Base-by-base conservation (phyloP, 2,888 invertebrate genomes). In the Harpagoxenus sublaevis region DNA sequence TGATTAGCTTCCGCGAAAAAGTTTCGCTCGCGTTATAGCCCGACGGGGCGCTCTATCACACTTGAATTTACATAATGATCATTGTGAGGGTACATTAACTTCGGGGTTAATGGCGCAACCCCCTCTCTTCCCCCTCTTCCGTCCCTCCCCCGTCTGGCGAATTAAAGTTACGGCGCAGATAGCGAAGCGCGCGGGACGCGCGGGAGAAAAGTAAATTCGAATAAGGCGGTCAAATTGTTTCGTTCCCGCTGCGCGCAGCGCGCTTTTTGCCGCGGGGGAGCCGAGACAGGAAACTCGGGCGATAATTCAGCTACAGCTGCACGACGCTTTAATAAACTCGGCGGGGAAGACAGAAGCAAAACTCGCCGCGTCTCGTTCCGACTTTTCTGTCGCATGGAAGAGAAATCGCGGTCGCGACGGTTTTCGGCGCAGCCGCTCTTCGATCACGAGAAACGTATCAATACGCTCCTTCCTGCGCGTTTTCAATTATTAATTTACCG, bases 221-320 rank as follows among this genome's bases (percentile, higher is more conserved):
- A 82, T 51, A 84, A 63, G 86, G 78, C 70, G 81, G 79, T 71
- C 51, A 78, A 60, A 87, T 88, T 90, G 84, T 87, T 88, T 89
- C 87, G 55, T 84, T 78, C 85, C 62, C 65, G 84, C 73, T 73
- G 70, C 42, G 75, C 48, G 78, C 63, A 35, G 68, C 57, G 75
- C 65, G 77, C 88, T 92, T 92, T 91, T 92, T 88, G 84, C 55
- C 45, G 62, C 45, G 68, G 51, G 77, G 28, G 65, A 66, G 77
- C 71, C 85, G 87, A 89, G 90, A 89, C 89, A 89, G 79, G 88
- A 85, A 94, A 94, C 92, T 94, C 90, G 79, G 86, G 84, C 89
- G 91, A 93, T 94, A 94, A 94, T 93, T 94, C 92, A 93, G 88
- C 92, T 92, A 92, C 94, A 94, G 94, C 92, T 93, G 93, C 90